Evolutionary conservation across 2,797 vertebrate genomes (phyloP).

Genomic region (Sibirionetta formosa): DNA sequence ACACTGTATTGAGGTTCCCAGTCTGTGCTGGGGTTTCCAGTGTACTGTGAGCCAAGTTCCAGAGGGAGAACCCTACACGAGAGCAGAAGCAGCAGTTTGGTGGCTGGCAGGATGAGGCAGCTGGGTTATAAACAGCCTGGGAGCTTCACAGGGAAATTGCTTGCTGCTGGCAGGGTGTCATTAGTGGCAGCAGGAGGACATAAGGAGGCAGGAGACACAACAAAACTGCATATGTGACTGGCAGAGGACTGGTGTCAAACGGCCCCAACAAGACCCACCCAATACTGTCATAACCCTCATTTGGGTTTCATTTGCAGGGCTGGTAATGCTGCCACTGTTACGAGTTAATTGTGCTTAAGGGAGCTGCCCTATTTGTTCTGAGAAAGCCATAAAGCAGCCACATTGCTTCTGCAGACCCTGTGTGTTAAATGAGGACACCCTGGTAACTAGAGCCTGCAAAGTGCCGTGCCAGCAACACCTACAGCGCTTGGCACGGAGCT

Average conservation of each 20-base stretch:
- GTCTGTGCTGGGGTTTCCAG: not conserved
- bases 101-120: not conserved
- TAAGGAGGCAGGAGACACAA: not conserved
- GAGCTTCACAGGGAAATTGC: not conserved
- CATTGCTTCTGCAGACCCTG: not conserved
- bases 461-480: not conserved
- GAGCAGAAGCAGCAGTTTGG: not conserved
- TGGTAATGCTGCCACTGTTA: not conserved
- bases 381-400: not conserved
- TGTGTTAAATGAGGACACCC: rapidly evolving
- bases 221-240: not conserved
- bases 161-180: slow-evolving; percentile 26
- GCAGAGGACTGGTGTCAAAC: slow-evolving; percentile 6
- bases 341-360: not conserved
- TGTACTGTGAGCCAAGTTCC: rapidly evolving
- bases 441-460: not conserved
- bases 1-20: not conserved
- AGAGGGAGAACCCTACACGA: not conserved
- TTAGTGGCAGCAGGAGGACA: slow-evolving; percentile 39
- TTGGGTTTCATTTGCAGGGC: not conserved
- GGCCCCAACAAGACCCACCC: not conserved
- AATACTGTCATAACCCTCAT: rapidly evolving
- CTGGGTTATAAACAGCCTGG: not conserved
- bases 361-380: not conserved
- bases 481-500: rapidly evolving